Base-by-base conservation (phyloP, 2,888 invertebrate species). In the Hyalella azteca region DNA sequence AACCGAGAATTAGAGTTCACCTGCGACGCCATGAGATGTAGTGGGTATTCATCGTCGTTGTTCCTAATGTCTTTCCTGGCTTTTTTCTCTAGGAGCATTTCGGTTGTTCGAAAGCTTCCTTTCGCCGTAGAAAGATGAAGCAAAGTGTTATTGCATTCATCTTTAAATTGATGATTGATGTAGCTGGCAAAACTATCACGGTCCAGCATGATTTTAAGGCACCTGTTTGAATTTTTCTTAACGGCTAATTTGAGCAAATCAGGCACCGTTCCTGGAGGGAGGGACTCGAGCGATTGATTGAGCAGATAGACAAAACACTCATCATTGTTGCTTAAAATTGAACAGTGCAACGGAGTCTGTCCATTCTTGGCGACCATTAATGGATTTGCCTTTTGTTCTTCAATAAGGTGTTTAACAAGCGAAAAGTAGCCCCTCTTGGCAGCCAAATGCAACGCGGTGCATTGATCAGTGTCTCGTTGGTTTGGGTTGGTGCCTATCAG, bases 371-470 rank as follows among this genome's bases (percentile, higher is more conserved):
- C 45, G 15, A 29, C 41, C 22, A 41, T 29, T 3, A 9, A 22
- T 19, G 75, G 75, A 45, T 75, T 32, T 32, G 66, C 66, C 9
- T 66, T 36, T 66, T 36, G 66, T 5, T 36, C 41, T 11, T 41
- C 45, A 75, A 75, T 41, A 26, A 75, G 45, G 26, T 41, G n/a
- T 45, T 75, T 19, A n/a, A 75, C 75, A 19, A 75, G 22, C 13
- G 40, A 41, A 7, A 75, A 11, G 40, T 41, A 75, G 26, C 80
- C 79, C 5, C 79, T 78, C 9, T 78, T 78, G 32, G 78, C 81
- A 45, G 81, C 83, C 32, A 36, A 50, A 26, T 78, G 78, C 49
- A 81, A 60, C n/a, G 81, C 81, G 26, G 80, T 81, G 15, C 19
- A 48, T 15, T 66, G 36, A 19, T 41, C 36, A n/a, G 79, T 49